phyloP scores from a whole-genome alignment of 1,140 invertebrate genomes.

The Rhynchophorus ferrugineus region DNA sequence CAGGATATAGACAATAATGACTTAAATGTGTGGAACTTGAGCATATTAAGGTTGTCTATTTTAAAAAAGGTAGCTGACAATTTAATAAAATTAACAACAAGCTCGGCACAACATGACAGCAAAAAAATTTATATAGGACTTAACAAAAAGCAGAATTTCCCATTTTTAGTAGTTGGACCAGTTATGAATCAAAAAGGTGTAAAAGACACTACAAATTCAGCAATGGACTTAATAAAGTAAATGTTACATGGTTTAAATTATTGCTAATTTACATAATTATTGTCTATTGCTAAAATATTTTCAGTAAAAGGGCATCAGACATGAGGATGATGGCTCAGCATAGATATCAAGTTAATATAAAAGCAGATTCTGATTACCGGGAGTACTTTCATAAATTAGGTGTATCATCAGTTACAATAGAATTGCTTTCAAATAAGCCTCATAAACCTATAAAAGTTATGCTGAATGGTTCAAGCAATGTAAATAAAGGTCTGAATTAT shows the following conservation, averaged over 20 bases:
- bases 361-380: conserved; percentile 18
- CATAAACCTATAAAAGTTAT: conserved; percentile 30
- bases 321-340: conserved; percentile 54
- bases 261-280: background rate
- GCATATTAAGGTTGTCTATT: conserved; percentile 23
- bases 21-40: conserved; percentile 21
- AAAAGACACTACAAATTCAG: conserved; percentile 22
- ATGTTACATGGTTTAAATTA: no score
- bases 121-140: conserved; percentile 10
- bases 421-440: conserved; percentile 55
- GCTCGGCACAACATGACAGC: background rate
- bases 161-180: conserved; percentile 28
- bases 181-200: conserved; percentile 30
- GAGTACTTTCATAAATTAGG: conserved; percentile 45
- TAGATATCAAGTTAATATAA: conserved; percentile 49
- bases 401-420: conserved; percentile 52
- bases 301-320: conserved; percentile 47
- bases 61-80: conserved; percentile 20
- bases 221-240: conserved; percentile 6
- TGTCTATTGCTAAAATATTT: conserved; percentile 12
- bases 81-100: conserved; percentile 20
- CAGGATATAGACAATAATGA: background rate
- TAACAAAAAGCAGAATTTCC: conserved; percentile 14
- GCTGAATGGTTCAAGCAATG: conserved; percentile 33
- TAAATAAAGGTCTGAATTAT: conserved; percentile 34